phyloP scores from a whole-genome alignment of 2,113 vertebrate species.

The Pachyramphus minor region DNA sequence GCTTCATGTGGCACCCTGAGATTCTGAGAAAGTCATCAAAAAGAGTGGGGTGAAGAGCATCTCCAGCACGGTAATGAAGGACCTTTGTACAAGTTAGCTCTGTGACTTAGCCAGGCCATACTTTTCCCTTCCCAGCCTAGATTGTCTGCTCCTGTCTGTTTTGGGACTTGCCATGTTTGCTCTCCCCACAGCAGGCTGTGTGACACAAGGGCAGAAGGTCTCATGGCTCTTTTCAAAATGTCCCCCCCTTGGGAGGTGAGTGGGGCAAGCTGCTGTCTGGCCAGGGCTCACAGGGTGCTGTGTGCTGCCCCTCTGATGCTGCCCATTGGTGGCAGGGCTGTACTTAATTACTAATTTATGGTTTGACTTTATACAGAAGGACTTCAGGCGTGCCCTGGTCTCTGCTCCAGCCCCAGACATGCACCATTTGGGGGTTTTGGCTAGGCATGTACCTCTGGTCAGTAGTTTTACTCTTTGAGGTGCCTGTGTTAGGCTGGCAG shows the following conservation, averaged over 20 bases:
- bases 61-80: background rate
- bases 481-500: background rate
- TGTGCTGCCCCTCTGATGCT: background rate
- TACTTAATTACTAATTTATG: background rate
- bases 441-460: background rate
- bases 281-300: background rate
- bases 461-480: background rate
- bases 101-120: too few relatives aligned
- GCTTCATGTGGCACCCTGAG: fast-evolving
- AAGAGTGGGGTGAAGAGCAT: background rate
- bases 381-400: background rate
- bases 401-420: background rate
- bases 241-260: background rate
- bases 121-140: background rate
- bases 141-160: background rate
- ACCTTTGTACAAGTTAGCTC: background rate
- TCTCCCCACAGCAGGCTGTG: fast-evolving
- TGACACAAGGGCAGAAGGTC: background rate
- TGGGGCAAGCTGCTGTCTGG: background rate
- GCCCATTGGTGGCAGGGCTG: background rate
- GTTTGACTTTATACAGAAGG: background rate
- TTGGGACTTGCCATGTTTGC: background rate
- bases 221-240: background rate
- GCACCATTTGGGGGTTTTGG: background rate
- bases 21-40: background rate